phyloP scores from a whole-genome alignment of 2,113 vertebrate genomes.

The Oreochromis niloticus region DNA sequence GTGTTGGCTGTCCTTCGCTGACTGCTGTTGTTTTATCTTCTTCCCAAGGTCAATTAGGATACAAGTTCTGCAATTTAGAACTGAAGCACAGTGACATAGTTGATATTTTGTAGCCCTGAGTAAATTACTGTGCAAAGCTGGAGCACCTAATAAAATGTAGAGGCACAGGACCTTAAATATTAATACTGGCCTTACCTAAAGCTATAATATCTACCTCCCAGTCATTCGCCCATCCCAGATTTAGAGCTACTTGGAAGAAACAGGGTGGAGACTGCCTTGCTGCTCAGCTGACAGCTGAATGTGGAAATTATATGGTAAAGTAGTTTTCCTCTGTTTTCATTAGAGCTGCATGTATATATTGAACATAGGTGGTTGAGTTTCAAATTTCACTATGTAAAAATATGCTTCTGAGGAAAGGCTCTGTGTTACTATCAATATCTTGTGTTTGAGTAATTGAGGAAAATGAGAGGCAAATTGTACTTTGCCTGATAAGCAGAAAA shows the following conservation, averaged over 20 bases:
- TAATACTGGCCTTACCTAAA: background rate
- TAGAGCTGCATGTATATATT: background rate
- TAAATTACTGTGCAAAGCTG: background rate
- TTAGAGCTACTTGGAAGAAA: background rate
- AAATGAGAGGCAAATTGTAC: background rate
- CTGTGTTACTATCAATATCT: background rate
- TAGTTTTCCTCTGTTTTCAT: background rate
- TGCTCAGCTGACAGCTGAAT: background rate
- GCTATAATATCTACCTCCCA: background rate
- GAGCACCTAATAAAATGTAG: background rate
- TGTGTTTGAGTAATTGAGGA: background rate
- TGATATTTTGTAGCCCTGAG: background rate
- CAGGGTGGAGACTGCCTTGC: background rate
- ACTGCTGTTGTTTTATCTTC: background rate
- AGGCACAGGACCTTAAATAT: background rate
- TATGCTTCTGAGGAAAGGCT: background rate
- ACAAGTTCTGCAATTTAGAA: background rate
- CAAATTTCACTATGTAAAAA: background rate
- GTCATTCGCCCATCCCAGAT: background rate
- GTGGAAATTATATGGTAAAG: background rate
- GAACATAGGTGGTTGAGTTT: background rate
- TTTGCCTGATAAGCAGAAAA: background rate
- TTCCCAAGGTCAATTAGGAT: conserved; percentile 30
- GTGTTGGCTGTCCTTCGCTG: background rate
- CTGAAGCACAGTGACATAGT: background rate